These are phyloP conservation scores for Strigops habroptila DNA, from an alignment of 2,113 vertebrate species.

Conservation along the genomic window DNA sequence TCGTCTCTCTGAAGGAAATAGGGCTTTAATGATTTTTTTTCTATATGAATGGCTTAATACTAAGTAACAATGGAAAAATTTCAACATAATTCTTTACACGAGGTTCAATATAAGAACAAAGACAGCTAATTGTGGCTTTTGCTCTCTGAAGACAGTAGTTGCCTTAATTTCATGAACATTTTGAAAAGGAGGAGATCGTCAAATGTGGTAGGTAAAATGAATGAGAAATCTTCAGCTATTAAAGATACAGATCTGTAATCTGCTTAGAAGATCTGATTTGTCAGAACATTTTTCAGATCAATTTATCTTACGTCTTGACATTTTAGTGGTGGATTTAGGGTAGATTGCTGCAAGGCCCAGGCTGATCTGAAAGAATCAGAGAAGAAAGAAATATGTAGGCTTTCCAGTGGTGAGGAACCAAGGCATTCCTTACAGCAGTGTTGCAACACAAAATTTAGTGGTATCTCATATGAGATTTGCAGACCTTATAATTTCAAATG, in stretches of 20 bases:
- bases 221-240: not conserved
- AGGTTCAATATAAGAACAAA: not conserved
- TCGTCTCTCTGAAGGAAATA: not conserved
- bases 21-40: not conserved
- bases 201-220: not conserved
- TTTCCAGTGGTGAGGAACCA: not conserved
- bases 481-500: not conserved
- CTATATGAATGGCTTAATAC: not conserved
- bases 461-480: not conserved
- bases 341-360: not conserved
- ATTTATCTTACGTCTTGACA: not conserved
- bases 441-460: not conserved
- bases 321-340: not conserved
- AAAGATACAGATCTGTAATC: not conserved
- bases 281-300: not conserved
- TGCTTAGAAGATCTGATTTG: not conserved
- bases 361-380: not conserved
- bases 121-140: not conserved
- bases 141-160: not conserved
- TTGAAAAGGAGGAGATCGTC: not conserved
- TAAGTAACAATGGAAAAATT: not conserved
- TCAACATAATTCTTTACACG: not conserved
- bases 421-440: not conserved
- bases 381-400: not conserved
- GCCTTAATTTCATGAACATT: not conserved